Base-by-base conservation (phyloP, 2,797 vertebrate species). In the Darevskia nairensis region DNA sequence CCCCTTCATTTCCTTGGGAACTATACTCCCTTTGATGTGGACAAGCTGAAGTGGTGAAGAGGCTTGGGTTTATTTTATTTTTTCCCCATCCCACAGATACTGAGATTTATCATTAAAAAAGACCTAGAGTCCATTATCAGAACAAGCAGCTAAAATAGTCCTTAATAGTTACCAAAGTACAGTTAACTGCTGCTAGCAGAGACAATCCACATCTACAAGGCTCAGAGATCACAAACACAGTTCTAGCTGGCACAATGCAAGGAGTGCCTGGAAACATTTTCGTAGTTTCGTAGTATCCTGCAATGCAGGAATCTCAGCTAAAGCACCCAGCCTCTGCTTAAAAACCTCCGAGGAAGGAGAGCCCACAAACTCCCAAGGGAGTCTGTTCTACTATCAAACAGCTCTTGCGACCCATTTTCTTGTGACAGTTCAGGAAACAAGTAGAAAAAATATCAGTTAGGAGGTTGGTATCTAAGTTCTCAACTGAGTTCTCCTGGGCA, bases 1-100 rank as follows among this genome's bases (percentile, higher is more conserved):
- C 72, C 44, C 35, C 39, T 85, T 82, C 55, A 76, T 87, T 66
- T 82, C 80, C 21, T 39, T 44, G 71, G 71, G n/a, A 82, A 88
- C 74, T 50, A 81, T 8, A 66, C 7, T 77, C n/a, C n/a, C 77
- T 82, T 88, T 83, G 44, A 88, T 82, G 41, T 76, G n/a, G 44
- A 66, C 17, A 81, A 19, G 64, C 35, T 29, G 5, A 78, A 86
- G 32, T 46, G 9, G 55, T 76, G 25, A 77, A 44, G 32, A 76
- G 17, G 55, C 27, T 64, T 72, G 19, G 9, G 13, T 15, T 55
- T 82, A 2, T 32, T 66, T 77, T 66, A 6, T 35, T 74, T 74
- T 35, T 8, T 0, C 2, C 27, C 11, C 25, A 15, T 75, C n/a
- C 50, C 82, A 61, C 25, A 27, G n/a, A 74, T 27, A 84, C 50